A percentile compares a stretch with the other conserved stretches of the same genome.
Evolutionary conservation across 2,113 vertebrate species (phyloP).

Genomic region (Oceanites oceanicus): DNA sequence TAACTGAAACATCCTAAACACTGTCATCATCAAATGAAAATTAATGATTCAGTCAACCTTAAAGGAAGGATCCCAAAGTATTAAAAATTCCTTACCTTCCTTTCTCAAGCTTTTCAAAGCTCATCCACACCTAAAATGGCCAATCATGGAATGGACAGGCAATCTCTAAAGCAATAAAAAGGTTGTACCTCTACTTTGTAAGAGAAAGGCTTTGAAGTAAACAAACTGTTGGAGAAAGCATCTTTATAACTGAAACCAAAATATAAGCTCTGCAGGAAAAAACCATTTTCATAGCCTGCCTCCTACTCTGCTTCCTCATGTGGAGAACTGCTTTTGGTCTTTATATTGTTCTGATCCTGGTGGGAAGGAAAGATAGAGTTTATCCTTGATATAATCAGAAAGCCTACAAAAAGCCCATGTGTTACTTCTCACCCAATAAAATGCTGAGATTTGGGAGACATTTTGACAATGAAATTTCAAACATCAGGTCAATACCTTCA

Average conservation of each 20-base stretch:
- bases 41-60: background rate
- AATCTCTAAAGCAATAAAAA: background rate
- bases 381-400: background rate
- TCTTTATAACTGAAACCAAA: background rate
- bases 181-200: background rate
- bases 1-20: background rate
- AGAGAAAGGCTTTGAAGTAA: background rate
- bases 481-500: background rate
- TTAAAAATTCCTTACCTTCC: background rate
- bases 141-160: background rate
- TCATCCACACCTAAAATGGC: background rate
- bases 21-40: background rate
- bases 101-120: background rate
- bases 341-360: background rate
- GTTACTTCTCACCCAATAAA: background rate
- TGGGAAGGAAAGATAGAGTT: background rate
- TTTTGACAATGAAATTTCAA: background rate
- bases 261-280: background rate
- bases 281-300: background rate
- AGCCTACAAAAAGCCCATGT: background rate
- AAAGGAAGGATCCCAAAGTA: background rate
- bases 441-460: background rate
- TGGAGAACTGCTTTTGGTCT: background rate
- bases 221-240: background rate
- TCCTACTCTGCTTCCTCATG: background rate